Evolutionary conservation across 2,797 vertebrate species (phyloP).

Genomic region (Rhincodon typus): DNA sequence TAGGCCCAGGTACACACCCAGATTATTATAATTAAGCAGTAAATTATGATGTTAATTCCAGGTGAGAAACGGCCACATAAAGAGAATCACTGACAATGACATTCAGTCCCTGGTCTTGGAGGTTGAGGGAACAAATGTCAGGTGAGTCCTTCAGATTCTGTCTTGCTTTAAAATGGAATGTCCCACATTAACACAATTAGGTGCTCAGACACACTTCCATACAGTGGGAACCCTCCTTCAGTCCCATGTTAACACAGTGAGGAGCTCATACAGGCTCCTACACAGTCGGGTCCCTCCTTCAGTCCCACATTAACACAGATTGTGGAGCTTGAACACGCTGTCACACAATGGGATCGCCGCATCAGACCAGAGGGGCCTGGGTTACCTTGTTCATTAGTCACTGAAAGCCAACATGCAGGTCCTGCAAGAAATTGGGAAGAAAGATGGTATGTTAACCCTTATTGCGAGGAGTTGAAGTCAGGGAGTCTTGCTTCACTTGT

Average conservation of each 20-base stretch:
- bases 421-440: too few relatives aligned
- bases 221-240: background rate
- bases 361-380: too few relatives aligned
- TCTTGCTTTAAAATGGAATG: background rate
- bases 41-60: slow-evolving; percentile 45
- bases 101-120: slow-evolving; percentile 92
- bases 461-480: too few relatives aligned
- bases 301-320: background rate
- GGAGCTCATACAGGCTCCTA: background rate
- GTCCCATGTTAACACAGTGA: background rate
- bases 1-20: too few relatives aligned
- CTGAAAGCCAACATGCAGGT: too few relatives aligned
- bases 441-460: too few relatives aligned
- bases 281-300: background rate
- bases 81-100: slow-evolving; percentile 89
- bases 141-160: slow-evolving; percentile 55
- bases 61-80: slow-evolving; percentile 95
- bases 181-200: background rate
- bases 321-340: too few relatives aligned
- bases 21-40: background rate
- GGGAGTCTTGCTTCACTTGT: too few relatives aligned
- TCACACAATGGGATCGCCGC: too few relatives aligned
- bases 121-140: slow-evolving; percentile 90
- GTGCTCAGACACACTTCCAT: background rate
- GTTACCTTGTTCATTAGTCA: too few relatives aligned